phyloP scores from a whole-genome alignment of 2,888 invertebrate genomes.

The Achlya flavicornis region DNA sequence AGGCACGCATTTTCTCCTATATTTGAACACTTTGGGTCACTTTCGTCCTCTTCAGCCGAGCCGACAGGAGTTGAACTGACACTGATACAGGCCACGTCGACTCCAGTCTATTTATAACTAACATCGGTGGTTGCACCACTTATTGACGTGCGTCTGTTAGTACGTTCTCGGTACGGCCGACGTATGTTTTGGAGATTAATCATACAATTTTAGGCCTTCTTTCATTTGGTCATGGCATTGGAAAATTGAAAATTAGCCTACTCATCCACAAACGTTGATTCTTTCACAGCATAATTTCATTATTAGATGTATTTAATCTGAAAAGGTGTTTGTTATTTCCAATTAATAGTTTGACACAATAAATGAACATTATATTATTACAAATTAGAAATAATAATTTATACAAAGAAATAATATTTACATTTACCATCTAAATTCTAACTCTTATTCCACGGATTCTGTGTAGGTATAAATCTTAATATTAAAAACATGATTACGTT shows the following conservation, averaged over 20 bases:
- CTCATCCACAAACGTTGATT: neutral
- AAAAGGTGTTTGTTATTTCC: no score
- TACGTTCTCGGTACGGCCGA: constrained; percentile 14
- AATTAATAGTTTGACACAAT: no score
- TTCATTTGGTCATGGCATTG: neutral
- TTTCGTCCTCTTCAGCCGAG: constrained; percentile 79
- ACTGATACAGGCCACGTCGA: constrained; percentile 51
- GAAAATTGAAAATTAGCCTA: neutral
- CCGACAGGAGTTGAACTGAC: constrained; percentile 80
- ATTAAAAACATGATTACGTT: no score
- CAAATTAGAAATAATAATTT: no score
- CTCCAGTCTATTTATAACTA: constrained; percentile 71
- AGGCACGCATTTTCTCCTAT: constrained; percentile 65
- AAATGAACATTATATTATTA: no score
- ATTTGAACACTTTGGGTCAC: constrained; percentile 53
- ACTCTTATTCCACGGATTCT: no score
- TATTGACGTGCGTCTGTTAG: constrained; percentile 18
- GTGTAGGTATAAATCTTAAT: no score
- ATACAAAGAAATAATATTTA: no score
- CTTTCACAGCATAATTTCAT: no score
- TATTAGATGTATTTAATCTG: no score
- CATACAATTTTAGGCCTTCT: neutral
- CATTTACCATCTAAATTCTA: no score
- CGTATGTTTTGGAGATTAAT: constrained; percentile 20
- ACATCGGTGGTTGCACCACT: constrained; percentile 57